phyloP scores from a whole-genome alignment of 2,888 invertebrate genomes.

The Platycnemis pennipes region DNA sequence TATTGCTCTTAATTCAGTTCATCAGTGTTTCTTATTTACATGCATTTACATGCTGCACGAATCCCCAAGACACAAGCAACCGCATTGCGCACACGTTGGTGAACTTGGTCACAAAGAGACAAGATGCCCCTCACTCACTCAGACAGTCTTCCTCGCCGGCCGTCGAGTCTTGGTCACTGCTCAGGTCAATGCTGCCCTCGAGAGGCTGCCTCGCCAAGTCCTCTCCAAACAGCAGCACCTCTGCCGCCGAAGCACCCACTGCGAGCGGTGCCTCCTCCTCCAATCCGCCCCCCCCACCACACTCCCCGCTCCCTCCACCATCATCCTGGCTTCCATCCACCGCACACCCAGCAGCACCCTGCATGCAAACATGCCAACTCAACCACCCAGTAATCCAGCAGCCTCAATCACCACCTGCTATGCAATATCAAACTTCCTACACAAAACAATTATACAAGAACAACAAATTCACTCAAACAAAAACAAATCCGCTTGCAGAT shows the following conservation, averaged over 20 bases:
- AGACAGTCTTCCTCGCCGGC: slow-evolving; percentile 84
- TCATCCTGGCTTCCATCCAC: slow-evolving; percentile 70
- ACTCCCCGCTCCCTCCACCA: slow-evolving; percentile 22
- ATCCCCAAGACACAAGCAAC: too few species aligned
- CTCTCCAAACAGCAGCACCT: slow-evolving; percentile 86
- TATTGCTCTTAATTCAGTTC: too few species aligned
- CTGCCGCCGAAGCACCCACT: slow-evolving; percentile 75
- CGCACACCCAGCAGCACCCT: slow-evolving; percentile 68
- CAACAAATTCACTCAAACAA: too few species aligned
- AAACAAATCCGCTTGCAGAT: too few species aligned
- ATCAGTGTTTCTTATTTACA: too few species aligned
- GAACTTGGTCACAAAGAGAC: too few species aligned
- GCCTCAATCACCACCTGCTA: too few species aligned
- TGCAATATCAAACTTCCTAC: too few species aligned
- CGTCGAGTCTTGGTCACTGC: slow-evolving; percentile 91
- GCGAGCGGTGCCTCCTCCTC: slow-evolving; percentile 71
- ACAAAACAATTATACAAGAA: too few species aligned
- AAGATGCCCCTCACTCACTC: slow-evolving; percentile 21
- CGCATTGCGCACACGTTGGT: slow-evolving; percentile 47
- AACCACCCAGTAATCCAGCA: too few species aligned
- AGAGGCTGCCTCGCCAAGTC: slow-evolving; percentile 83
- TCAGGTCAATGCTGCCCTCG: slow-evolving; percentile 80
- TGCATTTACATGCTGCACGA: too few species aligned
- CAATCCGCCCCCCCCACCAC: slow-evolving; percentile 21
- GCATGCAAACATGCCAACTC: too few species aligned